These are phyloP conservation scores for Lophius americanus DNA, from an alignment of 2,797 vertebrate genomes.

Conservation along the genomic window DNA sequence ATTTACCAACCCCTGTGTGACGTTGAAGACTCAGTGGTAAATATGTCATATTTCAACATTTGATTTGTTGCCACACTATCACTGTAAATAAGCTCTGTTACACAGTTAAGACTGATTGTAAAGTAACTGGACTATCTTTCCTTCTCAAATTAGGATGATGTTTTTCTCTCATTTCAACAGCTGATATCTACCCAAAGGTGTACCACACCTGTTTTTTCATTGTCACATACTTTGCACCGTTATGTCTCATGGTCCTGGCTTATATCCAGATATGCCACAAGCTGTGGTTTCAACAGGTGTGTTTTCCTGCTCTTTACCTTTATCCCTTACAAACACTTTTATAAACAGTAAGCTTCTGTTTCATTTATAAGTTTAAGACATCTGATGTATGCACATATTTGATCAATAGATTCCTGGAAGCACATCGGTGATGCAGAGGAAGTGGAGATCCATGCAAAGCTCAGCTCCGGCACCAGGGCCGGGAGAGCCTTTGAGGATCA, in stretches of 20 bases:
- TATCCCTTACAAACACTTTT: background rate
- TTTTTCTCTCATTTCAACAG: constrained; percentile 76
- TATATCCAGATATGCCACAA: constrained; percentile 98
- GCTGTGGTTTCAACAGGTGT: constrained; percentile 95
- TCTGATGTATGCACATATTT: constrained; percentile 3
- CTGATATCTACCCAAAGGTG: constrained; percentile 93
- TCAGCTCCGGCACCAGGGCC: constrained; percentile 72
- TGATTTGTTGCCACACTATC: too few relatives aligned
- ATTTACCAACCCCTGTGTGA: too few relatives aligned
- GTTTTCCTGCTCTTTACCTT: constrained; percentile 4
- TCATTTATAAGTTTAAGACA: background rate
- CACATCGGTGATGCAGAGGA: constrained; percentile 91
- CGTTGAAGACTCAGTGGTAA: too few relatives aligned
- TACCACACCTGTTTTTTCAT: constrained; percentile 97
- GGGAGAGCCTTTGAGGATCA: constrained; percentile 83
- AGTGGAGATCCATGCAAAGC: constrained; percentile 88
- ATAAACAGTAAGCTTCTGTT: background rate
- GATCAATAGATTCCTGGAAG: constrained; percentile 91
- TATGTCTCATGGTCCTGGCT: constrained; percentile 96
- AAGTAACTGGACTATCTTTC: too few relatives aligned
- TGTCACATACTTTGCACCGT: constrained; percentile 93
- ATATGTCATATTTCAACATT: too few relatives aligned
- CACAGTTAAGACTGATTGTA: too few relatives aligned
- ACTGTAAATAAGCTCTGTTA: too few relatives aligned
- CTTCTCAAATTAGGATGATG: background rate